These are phyloP conservation scores for Bettongia penicillata DNA, from an alignment of 2,113 vertebrate genomes.

Conservation along the genomic window DNA sequence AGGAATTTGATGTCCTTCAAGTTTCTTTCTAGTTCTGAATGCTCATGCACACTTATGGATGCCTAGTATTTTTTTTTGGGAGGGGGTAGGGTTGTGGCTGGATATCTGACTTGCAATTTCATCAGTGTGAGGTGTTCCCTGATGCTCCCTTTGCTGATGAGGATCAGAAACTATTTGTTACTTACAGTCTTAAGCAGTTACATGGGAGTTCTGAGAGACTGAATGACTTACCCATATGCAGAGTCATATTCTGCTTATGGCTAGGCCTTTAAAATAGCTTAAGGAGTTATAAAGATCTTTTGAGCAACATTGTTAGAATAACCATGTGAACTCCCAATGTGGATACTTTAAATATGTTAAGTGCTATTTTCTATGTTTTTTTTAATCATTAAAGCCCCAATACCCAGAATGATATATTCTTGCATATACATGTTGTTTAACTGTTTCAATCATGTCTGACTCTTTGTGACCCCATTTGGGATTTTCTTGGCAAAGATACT, in stretches of 20 bases:
- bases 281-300: slow-evolving; percentile 3
- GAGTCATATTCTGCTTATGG: not conserved
- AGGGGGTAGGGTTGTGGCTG: too few species aligned
- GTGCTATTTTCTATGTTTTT: slow-evolving; percentile 31
- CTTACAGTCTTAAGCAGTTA: too few species aligned
- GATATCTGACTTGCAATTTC: too few species aligned
- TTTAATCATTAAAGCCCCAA: not conserved
- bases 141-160: too few species aligned
- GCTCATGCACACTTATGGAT: too few species aligned
- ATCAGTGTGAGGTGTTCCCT: too few species aligned
- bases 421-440: not conserved
- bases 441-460: not conserved
- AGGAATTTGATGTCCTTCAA: too few species aligned
- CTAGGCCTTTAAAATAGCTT: slow-evolving; percentile 43
- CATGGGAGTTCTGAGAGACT: too few species aligned
- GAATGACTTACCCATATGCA: not conserved
- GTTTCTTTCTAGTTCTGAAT: too few species aligned
- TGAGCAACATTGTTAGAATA: slow-evolving; percentile 2
- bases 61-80: too few species aligned
- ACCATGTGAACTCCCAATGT: not conserved
- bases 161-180: too few species aligned
- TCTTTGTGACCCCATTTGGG: not conserved
- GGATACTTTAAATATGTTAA: slow-evolving; percentile 47
- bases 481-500: not conserved
- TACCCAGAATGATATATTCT: not conserved